phyloP scores from a whole-genome alignment of 2,113 vertebrate genomes.

The Pseudorectes ferrugineus region DNA sequence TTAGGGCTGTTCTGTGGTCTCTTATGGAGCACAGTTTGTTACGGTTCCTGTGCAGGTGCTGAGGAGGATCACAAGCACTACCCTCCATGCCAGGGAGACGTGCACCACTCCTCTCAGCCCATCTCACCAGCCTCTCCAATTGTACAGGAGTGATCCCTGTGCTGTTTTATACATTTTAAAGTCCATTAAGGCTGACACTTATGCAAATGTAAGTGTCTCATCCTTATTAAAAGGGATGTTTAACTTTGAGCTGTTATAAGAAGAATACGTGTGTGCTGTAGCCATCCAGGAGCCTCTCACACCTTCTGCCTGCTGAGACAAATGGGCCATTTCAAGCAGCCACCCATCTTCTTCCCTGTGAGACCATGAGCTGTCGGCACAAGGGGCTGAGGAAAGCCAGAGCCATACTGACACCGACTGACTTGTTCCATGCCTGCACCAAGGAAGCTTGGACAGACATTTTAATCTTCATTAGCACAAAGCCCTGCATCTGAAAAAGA shows the following conservation, averaged over 20 bases:
- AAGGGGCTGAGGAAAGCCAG: background rate
- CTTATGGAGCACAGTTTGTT: background rate
- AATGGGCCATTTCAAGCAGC: background rate
- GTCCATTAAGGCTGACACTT: background rate
- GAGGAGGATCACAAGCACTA: background rate
- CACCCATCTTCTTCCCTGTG: background rate
- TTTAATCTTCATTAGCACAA: conserved; percentile 17
- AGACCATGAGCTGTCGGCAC: background rate
- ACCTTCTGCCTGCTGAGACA: background rate
- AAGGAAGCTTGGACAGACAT: background rate
- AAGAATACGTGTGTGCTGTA: accelerated
- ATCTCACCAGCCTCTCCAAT: background rate
- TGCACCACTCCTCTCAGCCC: background rate
- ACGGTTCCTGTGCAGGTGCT: background rate
- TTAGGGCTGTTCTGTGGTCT: background rate
- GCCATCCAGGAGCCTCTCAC: background rate
- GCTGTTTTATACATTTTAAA: conserved; percentile 11
- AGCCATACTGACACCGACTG: background rate
- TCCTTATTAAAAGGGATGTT: conserved; percentile 6
- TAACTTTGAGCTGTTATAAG: background rate
- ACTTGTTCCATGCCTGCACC: background rate
- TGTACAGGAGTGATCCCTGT: background rate
- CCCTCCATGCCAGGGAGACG: background rate
- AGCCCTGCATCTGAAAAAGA: background rate
- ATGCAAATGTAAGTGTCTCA: conserved; percentile 27